A percentile compares a stretch with the other conserved stretches of the same genome.
Conservation (phyloP, 1,140 invertebrate genomes). For the Nomia melanderi region DNA sequence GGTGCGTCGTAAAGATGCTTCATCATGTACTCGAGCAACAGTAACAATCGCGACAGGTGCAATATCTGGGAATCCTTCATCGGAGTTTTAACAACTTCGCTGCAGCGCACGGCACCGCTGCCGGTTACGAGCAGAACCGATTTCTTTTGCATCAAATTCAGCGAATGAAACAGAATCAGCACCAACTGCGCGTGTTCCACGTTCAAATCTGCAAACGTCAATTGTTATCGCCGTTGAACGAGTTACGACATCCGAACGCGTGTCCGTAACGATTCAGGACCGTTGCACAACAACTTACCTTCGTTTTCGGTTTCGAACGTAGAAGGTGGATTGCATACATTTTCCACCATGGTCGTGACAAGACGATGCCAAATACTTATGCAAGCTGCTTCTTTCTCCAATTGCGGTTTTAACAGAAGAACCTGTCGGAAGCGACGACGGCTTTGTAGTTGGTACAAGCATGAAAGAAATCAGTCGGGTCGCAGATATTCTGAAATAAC, state of each 20-base stretch:
- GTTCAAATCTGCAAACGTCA: conserved; percentile 88
- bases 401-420: conserved; percentile 89
- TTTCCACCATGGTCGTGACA: conserved; percentile 92
- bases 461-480: background rate
- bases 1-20: conserved; percentile 96
- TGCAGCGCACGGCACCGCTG: conserved; percentile 85
- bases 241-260: too few species aligned
- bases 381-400: conserved; percentile 93
- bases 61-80: conserved; percentile 88
- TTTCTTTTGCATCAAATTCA: conserved; percentile 98
- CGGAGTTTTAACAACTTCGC: conserved; percentile 84
- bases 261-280: too few species aligned
- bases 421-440: conserved; percentile 79
- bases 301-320: conserved; percentile 85
- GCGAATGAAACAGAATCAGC: conserved; percentile 95
- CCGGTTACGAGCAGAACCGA: conserved; percentile 92
- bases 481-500: conserved; percentile 6
- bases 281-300: conserved; percentile 82
- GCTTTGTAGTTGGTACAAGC: background rate
- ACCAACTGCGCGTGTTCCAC: conserved; percentile 97
- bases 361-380: conserved; percentile 95
- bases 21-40: conserved; percentile 97
- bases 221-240: background rate
- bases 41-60: conserved; percentile 90
- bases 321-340: conserved; percentile 84